These are phyloP conservation scores for Pelobates fuscus DNA, from an alignment of 2,113 vertebrate genomes.

Conservation along the genomic window DNA sequence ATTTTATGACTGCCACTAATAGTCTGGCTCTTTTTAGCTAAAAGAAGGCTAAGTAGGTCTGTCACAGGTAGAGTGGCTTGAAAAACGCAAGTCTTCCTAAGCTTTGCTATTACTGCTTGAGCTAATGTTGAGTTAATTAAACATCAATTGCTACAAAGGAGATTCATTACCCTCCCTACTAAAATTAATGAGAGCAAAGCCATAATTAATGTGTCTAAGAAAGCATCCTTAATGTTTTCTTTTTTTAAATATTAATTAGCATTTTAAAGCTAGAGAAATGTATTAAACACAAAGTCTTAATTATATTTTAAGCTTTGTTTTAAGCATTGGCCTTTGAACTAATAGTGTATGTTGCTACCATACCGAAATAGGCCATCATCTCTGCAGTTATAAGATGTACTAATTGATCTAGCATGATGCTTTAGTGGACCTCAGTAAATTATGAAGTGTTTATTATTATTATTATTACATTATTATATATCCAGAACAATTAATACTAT, in stretches of 20 bases:
- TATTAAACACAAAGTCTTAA: background rate
- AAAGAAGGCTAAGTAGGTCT: background rate
- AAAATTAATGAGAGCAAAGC: background rate
- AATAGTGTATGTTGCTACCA: background rate
- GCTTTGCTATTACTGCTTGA: background rate
- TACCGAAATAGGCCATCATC: background rate
- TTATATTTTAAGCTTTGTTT: background rate
- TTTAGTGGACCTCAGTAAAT: too few species aligned
- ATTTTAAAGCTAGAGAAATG: background rate
- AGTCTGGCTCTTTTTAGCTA: background rate
- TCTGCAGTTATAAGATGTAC: too few species aligned
- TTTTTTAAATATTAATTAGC: conserved; percentile 7
- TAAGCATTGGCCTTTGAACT: background rate
- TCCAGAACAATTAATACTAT: too few species aligned
- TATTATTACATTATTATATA: too few species aligned
- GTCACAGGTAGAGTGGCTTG: background rate
- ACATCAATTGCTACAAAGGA: background rate
- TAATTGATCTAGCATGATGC: too few species aligned
- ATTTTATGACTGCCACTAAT: background rate
- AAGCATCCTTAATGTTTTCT: background rate
- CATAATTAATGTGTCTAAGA: conserved; percentile 8
- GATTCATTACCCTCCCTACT: background rate
- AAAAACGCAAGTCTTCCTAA: background rate
- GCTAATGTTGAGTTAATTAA: conserved; percentile 3
- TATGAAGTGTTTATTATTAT: too few species aligned